phyloP scores from a whole-genome alignment of 2,888 invertebrate genomes.

The Noctuana brunneofusca region DNA sequence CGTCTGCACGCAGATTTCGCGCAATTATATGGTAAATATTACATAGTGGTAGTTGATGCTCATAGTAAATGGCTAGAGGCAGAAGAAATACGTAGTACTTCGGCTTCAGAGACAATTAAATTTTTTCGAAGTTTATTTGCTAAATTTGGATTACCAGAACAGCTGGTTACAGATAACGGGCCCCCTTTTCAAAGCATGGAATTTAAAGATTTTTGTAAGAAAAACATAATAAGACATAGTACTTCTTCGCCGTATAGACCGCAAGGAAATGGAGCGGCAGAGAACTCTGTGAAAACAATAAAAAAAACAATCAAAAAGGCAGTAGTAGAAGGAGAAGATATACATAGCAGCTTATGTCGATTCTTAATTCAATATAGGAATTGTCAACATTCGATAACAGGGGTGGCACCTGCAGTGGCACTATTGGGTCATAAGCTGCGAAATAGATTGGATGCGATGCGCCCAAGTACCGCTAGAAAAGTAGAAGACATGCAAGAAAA shows the following conservation, averaged over 20 bases:
- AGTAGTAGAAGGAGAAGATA: background rate
- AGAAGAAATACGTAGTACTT: slow-evolving; percentile 31
- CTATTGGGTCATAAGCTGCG: background rate
- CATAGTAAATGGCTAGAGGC: slow-evolving; percentile 43
- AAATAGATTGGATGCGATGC: slow-evolving; percentile 2
- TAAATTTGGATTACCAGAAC: slow-evolving; percentile 37
- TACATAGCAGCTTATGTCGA: background rate
- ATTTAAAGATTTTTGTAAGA: background rate
- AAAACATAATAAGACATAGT: background rate
- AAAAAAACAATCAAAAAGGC: background rate
- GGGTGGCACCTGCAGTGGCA: background rate
- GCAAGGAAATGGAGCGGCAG: background rate
- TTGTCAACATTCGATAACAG: background rate
- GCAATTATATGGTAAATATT: slow-evolving; percentile 31
- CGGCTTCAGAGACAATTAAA: slow-evolving; percentile 20
- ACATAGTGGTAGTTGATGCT: slow-evolving; percentile 40
- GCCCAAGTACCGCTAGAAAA: background rate
- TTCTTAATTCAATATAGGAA: slow-evolving; percentile 4
- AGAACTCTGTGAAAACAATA: background rate
- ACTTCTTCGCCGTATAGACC: background rate
- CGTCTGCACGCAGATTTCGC: slow-evolving; percentile 5
- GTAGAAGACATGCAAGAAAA: background rate
- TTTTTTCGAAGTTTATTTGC: slow-evolving; percentile 37
- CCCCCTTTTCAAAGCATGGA: slow-evolving; percentile 37
- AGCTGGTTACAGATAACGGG: slow-evolving; percentile 39